Percentiles rank a stretch among this genome's conserved stretches.
Conservation (phyloP, 2,113 vertebrate species). For the Chamaetylas fuelleborni region DNA sequence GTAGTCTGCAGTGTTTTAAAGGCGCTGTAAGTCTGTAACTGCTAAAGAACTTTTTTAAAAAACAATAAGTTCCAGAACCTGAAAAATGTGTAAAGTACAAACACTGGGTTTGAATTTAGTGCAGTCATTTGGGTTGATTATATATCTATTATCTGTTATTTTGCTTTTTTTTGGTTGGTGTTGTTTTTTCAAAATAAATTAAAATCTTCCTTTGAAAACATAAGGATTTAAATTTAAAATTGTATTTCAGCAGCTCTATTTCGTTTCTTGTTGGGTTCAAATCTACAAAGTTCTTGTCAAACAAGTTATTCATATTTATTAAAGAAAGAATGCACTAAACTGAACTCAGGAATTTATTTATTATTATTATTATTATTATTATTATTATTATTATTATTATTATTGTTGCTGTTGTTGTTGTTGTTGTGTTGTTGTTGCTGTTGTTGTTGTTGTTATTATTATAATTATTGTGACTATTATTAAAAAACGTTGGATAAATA, state of each 20-base stretch:
- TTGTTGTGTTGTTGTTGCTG: no score
- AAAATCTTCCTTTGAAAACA: neutral
- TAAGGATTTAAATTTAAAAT: neutral
- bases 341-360: neutral
- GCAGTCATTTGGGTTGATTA: neutral
- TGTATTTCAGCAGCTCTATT: neutral
- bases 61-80: neutral
- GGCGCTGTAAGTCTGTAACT: neutral
- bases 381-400: neutral
- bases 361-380: neutral
- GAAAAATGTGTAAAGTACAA: neutral
- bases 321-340: neutral
- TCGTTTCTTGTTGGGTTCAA: neutral
- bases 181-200: neutral
- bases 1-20: neutral
- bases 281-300: neutral
- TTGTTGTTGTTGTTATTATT: neutral
- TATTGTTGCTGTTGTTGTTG: neutral
- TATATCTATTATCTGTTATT: neutral
- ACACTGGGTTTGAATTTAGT: neutral
- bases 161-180: rapidly evolving
- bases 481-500: neutral
- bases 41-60: neutral
- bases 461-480: neutral
- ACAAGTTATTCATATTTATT: neutral